phyloP scores from a whole-genome alignment of 2,113 vertebrate genomes.

The Xenopus borealis region DNA sequence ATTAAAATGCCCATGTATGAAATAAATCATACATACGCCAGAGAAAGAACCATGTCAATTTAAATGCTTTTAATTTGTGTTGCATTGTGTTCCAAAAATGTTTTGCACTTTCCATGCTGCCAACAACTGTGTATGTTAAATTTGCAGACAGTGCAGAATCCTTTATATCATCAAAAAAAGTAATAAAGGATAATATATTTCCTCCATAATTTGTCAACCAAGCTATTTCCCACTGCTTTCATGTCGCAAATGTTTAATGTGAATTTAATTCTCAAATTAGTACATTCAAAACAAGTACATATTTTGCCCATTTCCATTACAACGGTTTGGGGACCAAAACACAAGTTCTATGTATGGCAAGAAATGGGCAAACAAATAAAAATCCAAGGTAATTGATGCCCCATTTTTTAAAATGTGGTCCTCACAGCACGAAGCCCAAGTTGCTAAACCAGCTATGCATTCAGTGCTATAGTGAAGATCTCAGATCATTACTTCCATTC shows the following conservation, averaged over 20 bases:
- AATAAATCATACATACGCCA: no score
- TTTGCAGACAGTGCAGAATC: slow-evolving; percentile 1
- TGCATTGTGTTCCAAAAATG: no score
- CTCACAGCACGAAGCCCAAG: slow-evolving; percentile 46
- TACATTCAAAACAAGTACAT: neutral
- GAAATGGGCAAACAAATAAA: slow-evolving; percentile 55
- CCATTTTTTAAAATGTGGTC: slow-evolving; percentile 53
- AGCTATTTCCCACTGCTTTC: slow-evolving; percentile 1
- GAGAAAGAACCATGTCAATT: no score
- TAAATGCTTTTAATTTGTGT: no score
- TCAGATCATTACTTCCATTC: slow-evolving; percentile 49
- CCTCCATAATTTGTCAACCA: neutral
- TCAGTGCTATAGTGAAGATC: slow-evolving; percentile 49
- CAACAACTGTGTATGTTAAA: no score
- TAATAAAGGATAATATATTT: neutral
- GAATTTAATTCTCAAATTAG: slow-evolving; percentile 25
- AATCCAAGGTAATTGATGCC: slow-evolving; percentile 51
- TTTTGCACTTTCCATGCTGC: no score
- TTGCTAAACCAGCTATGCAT: slow-evolving; percentile 40
- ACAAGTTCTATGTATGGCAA: neutral
- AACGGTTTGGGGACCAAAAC: slow-evolving; percentile 25
- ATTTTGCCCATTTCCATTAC: slow-evolving; percentile 29
- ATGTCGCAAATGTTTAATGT: slow-evolving; percentile 13
- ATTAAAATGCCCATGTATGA: no score
- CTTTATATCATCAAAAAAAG: neutral